These are phyloP conservation scores for Drosophila gaucha DNA, from an alignment of 2,888 invertebrate genomes.

Conservation along the genomic window DNA sequence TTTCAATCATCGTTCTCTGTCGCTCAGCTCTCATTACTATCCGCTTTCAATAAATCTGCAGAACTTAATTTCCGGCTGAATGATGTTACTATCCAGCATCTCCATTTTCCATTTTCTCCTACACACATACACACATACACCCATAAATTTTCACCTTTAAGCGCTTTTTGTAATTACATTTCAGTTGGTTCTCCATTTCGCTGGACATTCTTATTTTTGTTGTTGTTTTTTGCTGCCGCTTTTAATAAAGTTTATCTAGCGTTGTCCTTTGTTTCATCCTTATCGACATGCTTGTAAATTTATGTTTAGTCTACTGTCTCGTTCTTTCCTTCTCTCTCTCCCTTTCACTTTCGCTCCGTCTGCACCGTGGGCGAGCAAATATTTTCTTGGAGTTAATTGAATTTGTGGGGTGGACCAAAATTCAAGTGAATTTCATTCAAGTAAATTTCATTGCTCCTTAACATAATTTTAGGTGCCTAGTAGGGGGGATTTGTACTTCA, in stretches of 20 bases:
- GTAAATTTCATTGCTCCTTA: constrained; percentile 66
- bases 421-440: constrained; percentile 65
- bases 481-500: constrained; percentile 13
- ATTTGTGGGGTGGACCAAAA: constrained; percentile 66
- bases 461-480: constrained; percentile 52
- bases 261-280: constrained; percentile 76
- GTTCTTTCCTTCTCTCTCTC: not conserved
- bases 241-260: constrained; percentile 78
- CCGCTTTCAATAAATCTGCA: constrained; percentile 84
- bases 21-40: constrained; percentile 74
- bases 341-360: not conserved
- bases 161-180: constrained; percentile 79
- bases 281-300: constrained; percentile 75
- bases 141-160: constrained; percentile 70
- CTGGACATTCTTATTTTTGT: constrained; percentile 34
- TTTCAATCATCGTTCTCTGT: constrained; percentile 26
- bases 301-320: constrained; percentile 53
- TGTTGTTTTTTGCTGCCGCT: constrained; percentile 51
- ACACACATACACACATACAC: constrained; percentile 8
- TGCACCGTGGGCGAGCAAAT: constrained; percentile 71
- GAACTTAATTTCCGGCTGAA: constrained; percentile 84
- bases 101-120: constrained; percentile 22
- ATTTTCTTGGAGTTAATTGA: constrained; percentile 80
- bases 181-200: constrained; percentile 60
- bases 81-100: constrained; percentile 57